Conservation (phyloP, 2,888 invertebrate species). For the Argyresthia goedartella region DNA sequence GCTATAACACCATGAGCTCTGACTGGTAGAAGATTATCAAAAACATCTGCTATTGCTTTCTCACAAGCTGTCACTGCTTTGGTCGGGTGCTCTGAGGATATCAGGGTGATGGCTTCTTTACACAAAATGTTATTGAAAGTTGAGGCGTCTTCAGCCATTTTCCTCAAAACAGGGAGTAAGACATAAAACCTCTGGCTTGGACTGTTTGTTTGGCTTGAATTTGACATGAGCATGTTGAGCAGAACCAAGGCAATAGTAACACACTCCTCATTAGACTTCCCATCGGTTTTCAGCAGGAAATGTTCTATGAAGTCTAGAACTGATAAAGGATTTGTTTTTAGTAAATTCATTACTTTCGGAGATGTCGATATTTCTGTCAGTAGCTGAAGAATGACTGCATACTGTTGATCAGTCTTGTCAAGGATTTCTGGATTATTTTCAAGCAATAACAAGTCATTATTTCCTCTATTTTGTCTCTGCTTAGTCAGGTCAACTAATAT, state of each 20-base stretch:
- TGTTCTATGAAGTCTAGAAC: slow-evolving; percentile 60
- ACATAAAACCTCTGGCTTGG: slow-evolving; percentile 27
- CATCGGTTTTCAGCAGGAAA: slow-evolving; percentile 35
- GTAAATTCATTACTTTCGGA: slow-evolving; percentile 41
- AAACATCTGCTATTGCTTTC: slow-evolving; percentile 75
- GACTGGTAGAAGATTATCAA: slow-evolving; percentile 81
- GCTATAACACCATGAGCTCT: slow-evolving; percentile 84
- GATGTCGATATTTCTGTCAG: slow-evolving; percentile 62
- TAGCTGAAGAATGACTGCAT: slow-evolving; percentile 56
- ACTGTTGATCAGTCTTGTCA: slow-evolving; percentile 37
- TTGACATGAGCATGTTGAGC: slow-evolving; percentile 47
- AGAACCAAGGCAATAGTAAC: slow-evolving; percentile 48
- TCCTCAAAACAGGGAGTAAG: slow-evolving; percentile 36
- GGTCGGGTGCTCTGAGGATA: slow-evolving; percentile 24
- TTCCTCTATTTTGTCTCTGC: slow-evolving; percentile 23
- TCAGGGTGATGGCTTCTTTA: slow-evolving; percentile 40
- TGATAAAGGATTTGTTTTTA: slow-evolving; percentile 51
- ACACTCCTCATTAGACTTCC: slow-evolving; percentile 41
- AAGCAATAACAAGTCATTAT: slow-evolving; percentile 32
- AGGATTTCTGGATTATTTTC: slow-evolving; percentile 44
- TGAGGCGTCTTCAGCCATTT: slow-evolving; percentile 24
- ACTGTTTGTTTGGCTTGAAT: slow-evolving; percentile 22
- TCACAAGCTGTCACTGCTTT: slow-evolving; percentile 55
- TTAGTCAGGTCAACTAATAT: slow-evolving; percentile 33
- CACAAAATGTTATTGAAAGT: slow-evolving; percentile 36